phyloP scores from a whole-genome alignment of 2,888 invertebrate genomes.

The Schizotus pectinicornis region DNA sequence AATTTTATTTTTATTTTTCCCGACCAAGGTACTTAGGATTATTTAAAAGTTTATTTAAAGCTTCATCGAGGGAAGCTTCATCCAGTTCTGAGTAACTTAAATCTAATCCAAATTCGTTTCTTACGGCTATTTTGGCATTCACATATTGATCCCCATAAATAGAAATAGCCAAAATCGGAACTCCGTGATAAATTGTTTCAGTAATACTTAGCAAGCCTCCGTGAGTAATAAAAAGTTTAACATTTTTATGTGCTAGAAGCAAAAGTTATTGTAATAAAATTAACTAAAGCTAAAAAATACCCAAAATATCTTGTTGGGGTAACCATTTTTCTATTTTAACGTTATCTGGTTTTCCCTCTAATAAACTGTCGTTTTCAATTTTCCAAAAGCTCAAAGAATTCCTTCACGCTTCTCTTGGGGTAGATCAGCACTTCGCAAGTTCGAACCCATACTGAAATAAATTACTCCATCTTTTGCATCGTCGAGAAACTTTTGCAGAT shows the following conservation, averaged over 20 bases:
- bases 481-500: constrained; percentile 62
- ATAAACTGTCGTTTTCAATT: constrained; percentile 60
- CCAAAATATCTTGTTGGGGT: constrained; percentile 48
- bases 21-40: constrained; percentile 26
- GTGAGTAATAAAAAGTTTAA: constrained; percentile 25
- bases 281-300: constrained; percentile 27
- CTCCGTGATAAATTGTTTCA: constrained; percentile 29
- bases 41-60: constrained; percentile 23
- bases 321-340: constrained; percentile 53
- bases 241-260: constrained; percentile 17
- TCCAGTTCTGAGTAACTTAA: constrained; percentile 2
- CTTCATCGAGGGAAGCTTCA: constrained; percentile 4
- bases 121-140: constrained; percentile 2
- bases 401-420: constrained; percentile 60
- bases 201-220: constrained; percentile 20
- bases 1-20: not conserved
- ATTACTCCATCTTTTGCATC: constrained; percentile 62
- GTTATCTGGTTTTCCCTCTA: constrained; percentile 49
- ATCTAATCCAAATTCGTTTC: constrained; percentile 12
- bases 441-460: constrained; percentile 67
- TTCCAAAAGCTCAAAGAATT: constrained; percentile 64
- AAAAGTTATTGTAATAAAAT: not conserved
- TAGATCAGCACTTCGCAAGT: constrained; percentile 64
- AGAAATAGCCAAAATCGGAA: constrained; percentile 29
- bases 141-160: constrained; percentile 24